Base-by-base conservation (phyloP, 2,113 vertebrate genomes). In the Austrofundulus limnaeus region DNA sequence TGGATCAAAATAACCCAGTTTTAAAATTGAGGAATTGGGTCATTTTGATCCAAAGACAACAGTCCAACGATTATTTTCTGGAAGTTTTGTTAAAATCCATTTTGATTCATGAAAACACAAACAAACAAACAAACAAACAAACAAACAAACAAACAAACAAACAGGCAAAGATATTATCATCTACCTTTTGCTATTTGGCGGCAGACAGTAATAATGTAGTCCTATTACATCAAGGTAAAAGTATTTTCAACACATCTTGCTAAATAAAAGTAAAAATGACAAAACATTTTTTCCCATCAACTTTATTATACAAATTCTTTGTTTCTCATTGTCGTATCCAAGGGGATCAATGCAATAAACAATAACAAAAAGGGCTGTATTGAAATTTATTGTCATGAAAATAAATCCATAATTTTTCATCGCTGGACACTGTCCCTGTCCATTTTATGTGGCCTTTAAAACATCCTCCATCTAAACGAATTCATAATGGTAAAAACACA, bases 291-390 rank as follows among this genome's bases (percentile, higher is more conserved):
- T 81, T 80, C 66, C 84, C 85, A 91, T 72, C 83, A 89, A 89
- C 88, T 90, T 92, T 92, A 92, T 90, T 91, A 81, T 91, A 91
- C 91, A 92, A 92, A 92, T 89, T 81, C 74, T 85, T 85, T 85
- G 83, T 88, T 77, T 86, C 69, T 90, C 79, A 85, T 82, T 82
- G 85, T 87, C 53, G 82, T 91, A 87, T 86, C 80, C 82, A 87
- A 88, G 87, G 86, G 83, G 81, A 70, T 84, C 72, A 70, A 87
- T 88, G 85, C 63, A 80, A 78, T 78, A 41, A 85, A 82, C 45
- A 87, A 84, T 77, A 86, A 83, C 59, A 83, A 81, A 83, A 85
- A 63, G 59, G 62, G 51, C 17, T 42, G 10, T 54, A 82, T 82
- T 43, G 25, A 82, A 80, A 85, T 72, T 67, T 68, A 73, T 66